Evolutionary conservation across 2,888 invertebrate genomes (phyloP), one percentile per base, ranked within the genome.

Genomic region (Adelphocoris suturalis): DNA sequence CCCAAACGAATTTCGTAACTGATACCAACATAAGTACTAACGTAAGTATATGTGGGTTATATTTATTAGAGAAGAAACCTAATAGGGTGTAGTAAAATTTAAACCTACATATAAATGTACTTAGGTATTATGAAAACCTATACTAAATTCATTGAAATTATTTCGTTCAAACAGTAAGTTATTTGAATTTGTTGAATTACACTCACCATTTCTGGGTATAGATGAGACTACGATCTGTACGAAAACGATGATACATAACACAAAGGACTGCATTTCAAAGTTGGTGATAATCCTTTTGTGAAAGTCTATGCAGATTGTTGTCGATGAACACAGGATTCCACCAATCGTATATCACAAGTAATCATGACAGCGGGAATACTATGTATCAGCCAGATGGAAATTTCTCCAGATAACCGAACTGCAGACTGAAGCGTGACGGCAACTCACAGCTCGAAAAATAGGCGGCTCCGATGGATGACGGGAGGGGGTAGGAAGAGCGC

Each of bases 321-420:
- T 68, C 68, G 19, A 12, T 68, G 68, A 11, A 23, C 19, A 9
- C 68, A 0, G 68, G 68, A 19, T 19, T 12, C 68, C 5, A 68
- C 4, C 19, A 23, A 27, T 23, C 5, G 68, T 12, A 1, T 12
- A 3, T 9, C 68, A 12, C 68, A 16, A 1, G 1, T 13, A 7
- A 0, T 13, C 68, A 68, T 68, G 68, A 23, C 68, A 12, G 11
- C 3, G 61, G 23, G 68, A 52, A 52, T 13, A 23, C 11, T 7
- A 2, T 16, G 7, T n/a, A n/a, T 57, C 57, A 57, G 52, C 68
- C 68, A 23, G 23, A 68, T 11, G 23, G 23, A 68, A 68, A 68
- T 68, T 68, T 68, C 68, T 23, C 68, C 68, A 68, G 68, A 23
- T 52, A 52, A 68, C 68, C 68, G 68, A 68, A 23, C 68, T 23